phyloP scores from a whole-genome alignment of 30 jellyfish, hydroid and myxozoan species.

The Sanderia malayensis region DNA sequence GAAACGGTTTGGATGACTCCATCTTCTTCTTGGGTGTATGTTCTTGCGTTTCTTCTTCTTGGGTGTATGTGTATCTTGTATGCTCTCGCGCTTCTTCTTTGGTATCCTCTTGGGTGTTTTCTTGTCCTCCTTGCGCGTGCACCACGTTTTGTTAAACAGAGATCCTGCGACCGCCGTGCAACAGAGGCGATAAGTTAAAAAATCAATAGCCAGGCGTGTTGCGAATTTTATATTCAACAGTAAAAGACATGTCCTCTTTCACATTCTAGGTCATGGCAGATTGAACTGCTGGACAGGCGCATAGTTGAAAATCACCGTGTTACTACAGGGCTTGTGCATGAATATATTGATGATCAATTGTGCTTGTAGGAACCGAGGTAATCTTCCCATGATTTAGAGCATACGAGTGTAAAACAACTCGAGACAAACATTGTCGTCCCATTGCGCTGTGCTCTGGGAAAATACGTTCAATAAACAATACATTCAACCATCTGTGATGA shows the following conservation, averaged over 20 bases:
- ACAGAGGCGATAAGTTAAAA: no score
- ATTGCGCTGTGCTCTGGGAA: constrained; percentile 46
- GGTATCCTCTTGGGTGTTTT: no score
- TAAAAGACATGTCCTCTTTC: no score
- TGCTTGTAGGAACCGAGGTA: constrained; percentile 24
- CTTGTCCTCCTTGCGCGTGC: no score
- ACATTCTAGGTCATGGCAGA: constrained; percentile 4
- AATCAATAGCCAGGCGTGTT: no score
- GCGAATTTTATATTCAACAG: not conserved
- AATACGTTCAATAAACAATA: constrained; percentile 6
- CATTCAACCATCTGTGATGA: constrained; percentile 40
- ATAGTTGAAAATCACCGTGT: constrained; percentile 22
- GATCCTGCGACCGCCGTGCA: no score
- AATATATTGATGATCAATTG: constrained; percentile 48
- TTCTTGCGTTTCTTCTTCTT: no score
- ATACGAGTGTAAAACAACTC: constrained; percentile 9
- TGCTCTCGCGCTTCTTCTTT: no score
- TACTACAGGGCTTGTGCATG: constrained; percentile 42
- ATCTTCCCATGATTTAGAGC: constrained; percentile 35
- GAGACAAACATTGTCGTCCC: constrained; percentile 17
- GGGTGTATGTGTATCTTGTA: no score
- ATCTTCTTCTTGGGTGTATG: no score
- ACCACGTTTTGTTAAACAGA: not conserved
- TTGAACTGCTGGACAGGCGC: not conserved
- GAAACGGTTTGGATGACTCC: constrained; percentile 4